Conservation (phyloP, 2,797 vertebrate species). For the Glossophaga mutica region DNA sequence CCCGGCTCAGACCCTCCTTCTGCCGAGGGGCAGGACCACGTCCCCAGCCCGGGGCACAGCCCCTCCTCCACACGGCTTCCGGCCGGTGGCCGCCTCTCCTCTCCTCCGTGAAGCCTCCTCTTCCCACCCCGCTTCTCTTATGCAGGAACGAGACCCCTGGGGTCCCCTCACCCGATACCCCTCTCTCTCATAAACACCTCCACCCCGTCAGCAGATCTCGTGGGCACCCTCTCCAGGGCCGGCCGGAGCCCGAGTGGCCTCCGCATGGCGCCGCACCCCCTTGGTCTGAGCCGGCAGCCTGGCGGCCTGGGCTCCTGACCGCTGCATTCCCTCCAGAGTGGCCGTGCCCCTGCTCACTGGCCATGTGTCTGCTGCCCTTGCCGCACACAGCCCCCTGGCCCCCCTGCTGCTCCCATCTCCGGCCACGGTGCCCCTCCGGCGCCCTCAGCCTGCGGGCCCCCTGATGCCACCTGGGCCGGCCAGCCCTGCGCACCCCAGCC, state of each 20-base stretch:
- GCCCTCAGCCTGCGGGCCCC: neutral
- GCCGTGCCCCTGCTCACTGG: neutral
- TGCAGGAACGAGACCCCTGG: neutral
- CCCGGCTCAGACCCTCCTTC: neutral
- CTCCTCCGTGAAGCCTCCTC: too few relatives aligned
- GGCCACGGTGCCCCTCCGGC: neutral
- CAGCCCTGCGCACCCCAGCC: neutral
- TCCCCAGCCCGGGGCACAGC: rapidly evolving
- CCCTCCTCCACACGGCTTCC: neutral
- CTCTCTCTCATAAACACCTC: neutral
- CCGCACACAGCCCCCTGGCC: neutral
- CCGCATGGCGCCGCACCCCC: rapidly evolving
- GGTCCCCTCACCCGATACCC: too few relatives aligned
- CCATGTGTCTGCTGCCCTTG: neutral
- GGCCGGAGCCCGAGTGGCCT: rapidly evolving
- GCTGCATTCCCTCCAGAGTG: too few relatives aligned
- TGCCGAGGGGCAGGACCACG: rapidly evolving
- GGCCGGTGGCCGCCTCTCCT: neutral
- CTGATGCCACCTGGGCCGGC: neutral
- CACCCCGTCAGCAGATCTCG: rapidly evolving
- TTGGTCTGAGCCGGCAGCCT: neutral
- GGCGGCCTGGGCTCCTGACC: too few relatives aligned
- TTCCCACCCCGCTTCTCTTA: neutral
- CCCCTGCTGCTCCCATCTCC: neutral
- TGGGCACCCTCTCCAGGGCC: rapidly evolving